A percentile compares a stretch with the other conserved stretches of the same genome.
phyloP scores from a whole-genome alignment of 1,140 invertebrate genomes.

The Popillia japonica region DNA sequence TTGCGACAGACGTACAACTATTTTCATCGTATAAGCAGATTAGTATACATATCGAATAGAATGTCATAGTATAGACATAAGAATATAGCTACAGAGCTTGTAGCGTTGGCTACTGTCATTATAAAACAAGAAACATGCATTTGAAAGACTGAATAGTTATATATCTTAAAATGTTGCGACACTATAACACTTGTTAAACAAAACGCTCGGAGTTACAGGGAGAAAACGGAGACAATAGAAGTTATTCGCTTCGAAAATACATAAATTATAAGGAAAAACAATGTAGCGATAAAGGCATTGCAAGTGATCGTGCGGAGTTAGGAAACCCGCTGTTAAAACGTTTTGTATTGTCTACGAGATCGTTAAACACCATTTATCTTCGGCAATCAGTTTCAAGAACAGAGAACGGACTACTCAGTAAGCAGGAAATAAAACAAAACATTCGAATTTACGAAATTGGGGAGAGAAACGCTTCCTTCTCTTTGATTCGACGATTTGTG shows the following conservation, averaged over 20 bases:
- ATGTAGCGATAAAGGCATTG: slow-evolving; percentile 27
- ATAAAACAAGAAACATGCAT: too few relatives aligned
- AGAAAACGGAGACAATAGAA: neutral
- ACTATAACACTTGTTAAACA: slow-evolving; percentile 10
- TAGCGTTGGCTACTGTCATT: too few relatives aligned
- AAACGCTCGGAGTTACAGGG: neutral
- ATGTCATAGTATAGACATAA: too few relatives aligned
- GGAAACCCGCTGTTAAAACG: slow-evolving; percentile 23
- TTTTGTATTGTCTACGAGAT: slow-evolving; percentile 28
- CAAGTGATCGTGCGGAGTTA: slow-evolving; percentile 19
- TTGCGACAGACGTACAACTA: too few relatives aligned
- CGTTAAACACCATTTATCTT: slow-evolving; percentile 32
- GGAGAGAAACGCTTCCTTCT: neutral
- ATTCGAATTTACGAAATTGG: slow-evolving; percentile 19
- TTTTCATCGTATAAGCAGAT: too few relatives aligned
- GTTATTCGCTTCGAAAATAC: slow-evolving; percentile 24
- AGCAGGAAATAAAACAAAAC: slow-evolving; percentile 23
- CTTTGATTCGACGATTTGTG: slow-evolving; percentile 29
- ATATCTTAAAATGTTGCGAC: neutral
- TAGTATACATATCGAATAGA: too few relatives aligned
- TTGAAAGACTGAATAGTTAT: too few relatives aligned
- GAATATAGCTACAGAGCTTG: too few relatives aligned
- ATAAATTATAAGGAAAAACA: slow-evolving; percentile 27
- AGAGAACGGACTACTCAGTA: slow-evolving; percentile 17
- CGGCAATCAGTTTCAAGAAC: slow-evolving; percentile 24